These are phyloP conservation scores for Agonopterix heracliana DNA, from an alignment of 2,888 invertebrate genomes.

Conservation along the genomic window DNA sequence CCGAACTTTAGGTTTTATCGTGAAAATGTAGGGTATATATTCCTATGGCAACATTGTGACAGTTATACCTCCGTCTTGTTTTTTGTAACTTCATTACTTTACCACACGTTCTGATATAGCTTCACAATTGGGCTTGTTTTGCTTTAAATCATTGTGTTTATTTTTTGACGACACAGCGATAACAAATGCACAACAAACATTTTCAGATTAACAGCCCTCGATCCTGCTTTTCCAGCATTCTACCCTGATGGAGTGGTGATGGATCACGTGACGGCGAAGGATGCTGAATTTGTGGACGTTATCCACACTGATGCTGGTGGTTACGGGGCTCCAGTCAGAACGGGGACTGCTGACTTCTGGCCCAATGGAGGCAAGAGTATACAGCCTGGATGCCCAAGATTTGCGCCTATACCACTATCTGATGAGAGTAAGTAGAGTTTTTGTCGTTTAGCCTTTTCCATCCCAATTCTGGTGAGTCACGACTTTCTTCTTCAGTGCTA, in stretches of 20 bases:
- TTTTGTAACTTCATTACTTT: too few relatives aligned
- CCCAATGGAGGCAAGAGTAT: constrained; percentile 76
- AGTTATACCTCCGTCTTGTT: too few relatives aligned
- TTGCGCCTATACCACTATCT: constrained; percentile 66
- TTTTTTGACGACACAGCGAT: too few relatives aligned
- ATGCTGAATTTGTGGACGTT: constrained; percentile 79
- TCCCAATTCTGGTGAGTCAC: not conserved
- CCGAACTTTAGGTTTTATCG: too few relatives aligned
- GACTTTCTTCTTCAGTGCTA: too few relatives aligned
- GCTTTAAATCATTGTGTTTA: too few relatives aligned
- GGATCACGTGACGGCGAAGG: constrained; percentile 67
- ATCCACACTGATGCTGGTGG: constrained; percentile 82
- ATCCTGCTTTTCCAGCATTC: constrained; percentile 78
- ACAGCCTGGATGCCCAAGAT: constrained; percentile 78
- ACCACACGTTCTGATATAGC: too few relatives aligned
- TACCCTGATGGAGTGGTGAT: constrained; percentile 68
- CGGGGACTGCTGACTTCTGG: constrained; percentile 79
- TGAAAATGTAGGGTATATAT: too few relatives aligned
- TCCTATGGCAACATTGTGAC: too few relatives aligned
- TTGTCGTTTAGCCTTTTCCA: not conserved
- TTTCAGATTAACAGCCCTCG: constrained; percentile 75
- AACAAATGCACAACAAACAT: too few relatives aligned
- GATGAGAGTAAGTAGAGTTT: constrained; percentile 60
- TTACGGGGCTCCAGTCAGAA: constrained; percentile 75
- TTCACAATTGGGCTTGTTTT: too few relatives aligned